These are phyloP conservation scores for Periparus ater DNA, from an alignment of 2,797 vertebrate species.

Conservation along the genomic window DNA sequence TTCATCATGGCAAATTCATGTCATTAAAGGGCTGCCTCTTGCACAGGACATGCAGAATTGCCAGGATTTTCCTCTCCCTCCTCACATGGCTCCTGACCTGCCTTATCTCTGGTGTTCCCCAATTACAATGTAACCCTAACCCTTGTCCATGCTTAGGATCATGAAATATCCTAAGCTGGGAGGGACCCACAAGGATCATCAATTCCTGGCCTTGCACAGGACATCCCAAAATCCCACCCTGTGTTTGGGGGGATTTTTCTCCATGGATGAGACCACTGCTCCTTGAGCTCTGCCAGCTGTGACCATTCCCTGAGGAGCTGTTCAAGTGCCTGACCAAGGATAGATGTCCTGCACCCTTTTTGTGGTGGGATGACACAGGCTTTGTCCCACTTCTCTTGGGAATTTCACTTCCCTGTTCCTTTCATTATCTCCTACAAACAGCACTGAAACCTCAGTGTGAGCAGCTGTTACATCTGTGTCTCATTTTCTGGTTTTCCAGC, in stretches of 20 bases:
- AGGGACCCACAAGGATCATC: not conserved
- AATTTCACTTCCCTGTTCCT: not conserved
- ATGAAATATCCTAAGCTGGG: not conserved
- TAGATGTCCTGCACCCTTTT: not conserved
- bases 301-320: not conserved
- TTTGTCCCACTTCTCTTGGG: not conserved
- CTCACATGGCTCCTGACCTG: not conserved
- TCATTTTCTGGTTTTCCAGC: not conserved
- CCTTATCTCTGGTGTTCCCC: not conserved
- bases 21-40: not conserved
- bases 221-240: not conserved
- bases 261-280: not conserved
- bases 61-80: not conserved
- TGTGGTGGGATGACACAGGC: fast-evolving
- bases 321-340: not conserved
- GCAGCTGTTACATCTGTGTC: not conserved
- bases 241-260: not conserved
- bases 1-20: not conserved
- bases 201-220: not conserved
- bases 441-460: not conserved
- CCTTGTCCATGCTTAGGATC: not conserved
- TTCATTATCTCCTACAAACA: not conserved
- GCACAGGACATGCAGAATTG: not conserved
- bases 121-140: too few species aligned
- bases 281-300: not conserved